Evolutionary conservation across 1,140 invertebrate genomes (phyloP).

Genomic region (Dinoponera quadriceps): DNA sequence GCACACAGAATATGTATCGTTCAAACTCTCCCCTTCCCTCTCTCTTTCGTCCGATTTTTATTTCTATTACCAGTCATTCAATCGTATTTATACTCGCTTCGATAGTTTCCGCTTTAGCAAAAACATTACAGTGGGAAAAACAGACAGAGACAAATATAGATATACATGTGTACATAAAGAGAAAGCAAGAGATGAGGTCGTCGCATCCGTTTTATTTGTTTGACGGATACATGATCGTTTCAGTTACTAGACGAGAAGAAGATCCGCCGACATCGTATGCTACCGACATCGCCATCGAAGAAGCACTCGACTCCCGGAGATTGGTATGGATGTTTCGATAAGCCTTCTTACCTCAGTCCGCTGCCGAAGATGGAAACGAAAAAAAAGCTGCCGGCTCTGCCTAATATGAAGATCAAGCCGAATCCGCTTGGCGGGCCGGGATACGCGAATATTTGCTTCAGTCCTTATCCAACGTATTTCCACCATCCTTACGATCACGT

Average conservation of each 20-base stretch:
- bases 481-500: conserved; percentile 71
- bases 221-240: conserved; percentile 7
- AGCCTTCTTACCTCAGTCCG: conserved; percentile 74
- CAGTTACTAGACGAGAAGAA: conserved; percentile 56
- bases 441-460: conserved; percentile 77
- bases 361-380: conserved; percentile 25
- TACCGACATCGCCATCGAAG: conserved; percentile 74
- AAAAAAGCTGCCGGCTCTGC: conserved; percentile 21
- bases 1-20: neutral
- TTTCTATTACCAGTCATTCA: neutral
- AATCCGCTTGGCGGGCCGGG: conserved; percentile 79
- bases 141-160: too few relatives aligned
- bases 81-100: neutral
- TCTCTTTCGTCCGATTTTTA: neutral
- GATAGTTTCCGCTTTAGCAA: neutral
- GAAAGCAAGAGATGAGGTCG: neutral
- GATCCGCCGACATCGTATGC: conserved; percentile 63
- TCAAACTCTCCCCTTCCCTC: neutral
- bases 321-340: conserved; percentile 78
- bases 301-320: conserved; percentile 79
- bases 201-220: neutral
- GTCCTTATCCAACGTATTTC: conserved; percentile 70
- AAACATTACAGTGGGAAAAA: neutral
- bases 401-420: conserved; percentile 78
- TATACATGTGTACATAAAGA: too few relatives aligned